Evolutionary conservation across 2,113 vertebrate species (phyloP).

Genomic region (Rhea pennata): DNA sequence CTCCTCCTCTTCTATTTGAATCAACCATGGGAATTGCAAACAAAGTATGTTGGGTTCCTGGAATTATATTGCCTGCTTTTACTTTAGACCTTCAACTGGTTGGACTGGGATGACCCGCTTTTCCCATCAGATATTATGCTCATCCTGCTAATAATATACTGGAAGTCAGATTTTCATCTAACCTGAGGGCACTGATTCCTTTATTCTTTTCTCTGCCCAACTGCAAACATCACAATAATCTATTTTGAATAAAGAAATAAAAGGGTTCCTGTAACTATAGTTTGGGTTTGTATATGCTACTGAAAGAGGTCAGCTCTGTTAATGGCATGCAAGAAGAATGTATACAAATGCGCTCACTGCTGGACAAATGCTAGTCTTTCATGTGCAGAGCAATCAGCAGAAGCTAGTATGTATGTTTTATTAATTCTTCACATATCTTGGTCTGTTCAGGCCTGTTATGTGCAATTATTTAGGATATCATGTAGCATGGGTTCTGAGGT

Average conservation of each 20-base stretch:
- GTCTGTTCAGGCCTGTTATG: conserved; percentile 26
- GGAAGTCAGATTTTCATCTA: not conserved
- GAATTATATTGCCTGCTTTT: not conserved
- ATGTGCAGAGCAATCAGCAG: conserved; percentile 9
- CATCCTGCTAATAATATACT: not conserved
- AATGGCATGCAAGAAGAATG: not conserved
- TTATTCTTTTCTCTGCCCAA: not conserved
- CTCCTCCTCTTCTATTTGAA: not conserved
- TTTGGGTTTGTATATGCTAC: not conserved
- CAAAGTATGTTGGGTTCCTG: not conserved
- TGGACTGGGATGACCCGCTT: not conserved
- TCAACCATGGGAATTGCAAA: not conserved
- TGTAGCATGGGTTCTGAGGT: conserved; percentile 17
- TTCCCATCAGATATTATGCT: not conserved
- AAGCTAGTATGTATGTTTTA: conserved; percentile 18
- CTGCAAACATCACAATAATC: not conserved
- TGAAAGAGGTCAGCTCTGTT: conserved; percentile 31
- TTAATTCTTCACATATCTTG: conserved; percentile 48
- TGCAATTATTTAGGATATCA: conserved; percentile 43
- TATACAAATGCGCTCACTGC: not conserved
- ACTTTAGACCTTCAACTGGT: not conserved
- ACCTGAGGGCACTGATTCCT: not conserved
- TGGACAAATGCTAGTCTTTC: conserved; percentile 8
- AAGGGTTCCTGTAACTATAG: not conserved
- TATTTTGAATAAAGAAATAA: conserved; percentile 7